Evolutionary conservation across 2,797 vertebrate species (phyloP), one percentile per base, ranked within the genome.

Genomic region (Scyliorhinus canicula): DNA sequence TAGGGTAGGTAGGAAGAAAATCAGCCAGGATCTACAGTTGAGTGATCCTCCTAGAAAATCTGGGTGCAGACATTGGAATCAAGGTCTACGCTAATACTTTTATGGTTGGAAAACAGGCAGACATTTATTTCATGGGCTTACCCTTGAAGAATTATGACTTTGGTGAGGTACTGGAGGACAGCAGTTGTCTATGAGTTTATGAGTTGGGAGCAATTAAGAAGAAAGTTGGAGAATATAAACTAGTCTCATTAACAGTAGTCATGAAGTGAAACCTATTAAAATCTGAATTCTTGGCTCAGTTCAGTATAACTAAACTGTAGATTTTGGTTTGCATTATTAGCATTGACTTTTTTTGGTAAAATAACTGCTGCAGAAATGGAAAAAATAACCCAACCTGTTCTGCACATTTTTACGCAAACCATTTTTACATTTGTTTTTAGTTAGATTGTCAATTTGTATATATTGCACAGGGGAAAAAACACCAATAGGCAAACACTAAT

Each of bases 221-320:
- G 47, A 88, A 40, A 26, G 57, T n/a, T 57, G 35, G n/a, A 52
- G 88, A 85, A 95, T 95, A 95, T 69, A 95, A 93, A 69, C 95
- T 95, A 95, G 21, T 79, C 77, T 50, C 95, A 79, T 31, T 77
- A 55, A 71, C 57, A 63, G 52, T 94, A 95, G 95, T 95, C 90
- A 95, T 93, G 95, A 95, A 96, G 95, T 84, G 95, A 93, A 95
- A 71, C 95, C 95, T 96, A 95, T 95, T 95, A 96, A 93, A 86
- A 96, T 95, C 95, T 47, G 40, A 96, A 96, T 97, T 97, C 97
- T 97, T 97, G 96, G 96, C 95, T 95, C 96, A 97, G 97, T 97
- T 97, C 95, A 95, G 28, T 90, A 9, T 12, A 35, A 55, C 85
- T 88, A 88, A 88, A 35, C 16, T 60, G 7, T 2, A 40, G 4